Evolutionary conservation across 1,140 invertebrate genomes (phyloP).

Genomic region (Drosophila varians): DNA sequence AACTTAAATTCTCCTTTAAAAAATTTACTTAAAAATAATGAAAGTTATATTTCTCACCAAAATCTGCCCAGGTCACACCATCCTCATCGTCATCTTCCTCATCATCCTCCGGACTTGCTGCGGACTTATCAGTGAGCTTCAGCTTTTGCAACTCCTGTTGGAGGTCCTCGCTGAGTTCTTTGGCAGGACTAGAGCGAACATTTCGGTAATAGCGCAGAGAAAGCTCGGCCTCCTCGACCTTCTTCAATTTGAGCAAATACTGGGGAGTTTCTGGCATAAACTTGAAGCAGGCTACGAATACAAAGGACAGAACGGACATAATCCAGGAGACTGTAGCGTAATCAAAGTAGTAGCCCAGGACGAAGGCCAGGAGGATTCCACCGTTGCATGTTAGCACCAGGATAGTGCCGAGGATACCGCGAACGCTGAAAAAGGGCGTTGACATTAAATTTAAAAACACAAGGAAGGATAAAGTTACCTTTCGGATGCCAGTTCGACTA

Average conservation of each 20-base stretch:
- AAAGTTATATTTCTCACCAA: conserved; percentile 51
- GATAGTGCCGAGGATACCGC: conserved; percentile 85
- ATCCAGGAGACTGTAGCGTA: conserved; percentile 84
- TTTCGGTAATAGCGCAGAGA: conserved; percentile 74
- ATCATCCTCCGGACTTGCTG: conserved; percentile 1
- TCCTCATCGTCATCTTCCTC: background rate
- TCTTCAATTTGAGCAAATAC: conserved; percentile 84
- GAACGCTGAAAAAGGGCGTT: conserved; percentile 46
- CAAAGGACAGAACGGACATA: conserved; percentile 82
- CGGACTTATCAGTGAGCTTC: conserved; percentile 28
- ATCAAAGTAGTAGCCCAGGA: conserved; percentile 84
- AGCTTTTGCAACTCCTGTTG: conserved; percentile 69
- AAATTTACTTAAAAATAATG: too few species aligned
- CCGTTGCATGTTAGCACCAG: conserved; percentile 84
- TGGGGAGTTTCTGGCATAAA: conserved; percentile 85
- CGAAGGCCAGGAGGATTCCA: conserved; percentile 84
- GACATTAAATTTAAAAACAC: background rate
- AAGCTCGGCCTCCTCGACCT: conserved; percentile 74
- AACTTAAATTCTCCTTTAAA: background rate
- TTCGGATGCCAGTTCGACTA: conserved; percentile 84
- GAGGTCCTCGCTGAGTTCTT: conserved; percentile 57
- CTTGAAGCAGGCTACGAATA: conserved; percentile 83
- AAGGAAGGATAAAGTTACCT: conserved; percentile 36
- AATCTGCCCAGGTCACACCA: conserved; percentile 54
- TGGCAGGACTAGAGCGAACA: conserved; percentile 37